Base-by-base conservation (phyloP, 1,140 invertebrate species). In the Scylla paramamosain region DNA sequence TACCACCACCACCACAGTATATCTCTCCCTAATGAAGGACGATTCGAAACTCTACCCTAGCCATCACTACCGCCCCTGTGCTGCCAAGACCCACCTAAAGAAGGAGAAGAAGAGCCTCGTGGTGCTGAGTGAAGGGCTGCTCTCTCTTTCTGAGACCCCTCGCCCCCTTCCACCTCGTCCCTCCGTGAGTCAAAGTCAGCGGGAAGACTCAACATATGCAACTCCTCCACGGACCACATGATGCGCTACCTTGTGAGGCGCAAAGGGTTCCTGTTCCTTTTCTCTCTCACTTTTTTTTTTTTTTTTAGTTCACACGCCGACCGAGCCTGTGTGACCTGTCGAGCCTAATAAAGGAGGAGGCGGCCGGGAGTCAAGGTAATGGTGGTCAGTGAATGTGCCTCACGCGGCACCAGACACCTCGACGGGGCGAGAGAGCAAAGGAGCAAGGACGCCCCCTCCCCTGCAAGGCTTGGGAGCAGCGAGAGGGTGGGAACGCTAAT, bases 281-380 rank as follows among this genome's bases (percentile, higher is more conserved):
- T 59, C 52, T 59, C 52, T 59, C 16, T 20, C 16, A 59, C 16
- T 59, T 20, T 20, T 20, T 20, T 67, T 16, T 67, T 67, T 67
- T 77, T 77, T 77, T 77, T 77, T n/a, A 77, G 67, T 77, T 77
- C 67, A 77, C 67, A 77, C 67, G 67, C 67, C 67, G 67, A 25
- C 67, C 67, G n/a, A 77, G 67, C 67, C 67, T n/a, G 67, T 77
- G 67, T 77, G 67, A 77, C 67, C 67, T 77, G 67, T n/a, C 67
- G 67, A 77, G 67, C 67, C 67, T 77, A 77, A 77, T 77, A 77
- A 77, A 77, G 67, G 67, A 77, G 67, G 67, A 77, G 25, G 67
- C 67, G 67, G 16, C 52, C 52, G 20, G 20, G 67, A 77, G 67
- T 77, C 67, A 77, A 77, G 67, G 67, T 77, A n/a, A 77, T 77